Percentiles rank a stretch among this genome's conserved stretches.
These are phyloP conservation scores for Axea sp. DNA, from an alignment of 2,888 invertebrate genomes.

Conservation along the genomic window DNA sequence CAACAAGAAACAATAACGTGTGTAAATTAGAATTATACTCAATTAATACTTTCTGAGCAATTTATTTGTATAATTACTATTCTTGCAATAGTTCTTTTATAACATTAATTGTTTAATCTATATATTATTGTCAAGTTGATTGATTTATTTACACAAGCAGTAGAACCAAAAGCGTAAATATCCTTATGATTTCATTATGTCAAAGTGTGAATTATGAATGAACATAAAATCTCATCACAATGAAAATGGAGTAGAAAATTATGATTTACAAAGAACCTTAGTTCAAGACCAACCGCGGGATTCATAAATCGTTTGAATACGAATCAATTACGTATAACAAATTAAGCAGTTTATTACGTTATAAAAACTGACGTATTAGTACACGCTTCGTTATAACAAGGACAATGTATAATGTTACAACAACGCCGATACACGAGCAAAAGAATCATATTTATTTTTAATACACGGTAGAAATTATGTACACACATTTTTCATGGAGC, in stretches of 20 bases:
- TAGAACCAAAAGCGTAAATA: constrained; percentile 2
- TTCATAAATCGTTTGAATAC: constrained; percentile 15
- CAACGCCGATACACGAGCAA: too few relatives aligned
- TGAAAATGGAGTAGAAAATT: constrained; percentile 2
- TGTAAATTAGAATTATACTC: too few relatives aligned
- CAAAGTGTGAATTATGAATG: constrained; percentile 11
- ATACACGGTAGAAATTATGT: too few relatives aligned
- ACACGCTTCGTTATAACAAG: constrained; percentile 24
- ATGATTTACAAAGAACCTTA: constrained; percentile 4
- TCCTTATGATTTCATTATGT: constrained; percentile 1
- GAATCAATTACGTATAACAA: constrained; percentile 5
- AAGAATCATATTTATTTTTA: constrained; percentile 28
- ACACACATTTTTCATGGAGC: too few relatives aligned
- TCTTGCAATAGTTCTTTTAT: too few relatives aligned
- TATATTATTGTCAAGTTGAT: too few relatives aligned
- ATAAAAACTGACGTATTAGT: constrained; percentile 12
- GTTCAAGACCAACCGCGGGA: background rate
- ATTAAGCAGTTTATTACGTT: constrained; percentile 16
- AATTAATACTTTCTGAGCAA: too few relatives aligned
- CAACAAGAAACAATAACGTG: too few relatives aligned
- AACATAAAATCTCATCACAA: constrained; percentile 5
- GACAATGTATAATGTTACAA: constrained; percentile 20
- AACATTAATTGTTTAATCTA: too few relatives aligned
- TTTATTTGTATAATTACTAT: too few relatives aligned
- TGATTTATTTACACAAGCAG: too few relatives aligned